phyloP scores from a whole-genome alignment of 2,888 invertebrate genomes.

The Orchesella flavescens region DNA sequence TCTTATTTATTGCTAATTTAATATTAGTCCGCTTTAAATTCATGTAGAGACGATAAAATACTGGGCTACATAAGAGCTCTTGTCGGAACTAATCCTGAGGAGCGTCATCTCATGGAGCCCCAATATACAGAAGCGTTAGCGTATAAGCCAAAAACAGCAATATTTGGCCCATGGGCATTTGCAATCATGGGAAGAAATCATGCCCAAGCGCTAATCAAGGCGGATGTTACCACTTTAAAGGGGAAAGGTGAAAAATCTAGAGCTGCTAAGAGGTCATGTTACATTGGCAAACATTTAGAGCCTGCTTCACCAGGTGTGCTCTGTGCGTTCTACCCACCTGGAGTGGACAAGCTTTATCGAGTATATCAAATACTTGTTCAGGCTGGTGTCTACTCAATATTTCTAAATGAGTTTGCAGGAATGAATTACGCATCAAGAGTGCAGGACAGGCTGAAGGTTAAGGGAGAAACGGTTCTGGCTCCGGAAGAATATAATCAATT shows the following conservation, averaged over 20 bases:
- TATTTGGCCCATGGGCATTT: slow-evolving; percentile 20
- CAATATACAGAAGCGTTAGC: background rate
- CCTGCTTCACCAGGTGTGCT: background rate
- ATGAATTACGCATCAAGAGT: background rate
- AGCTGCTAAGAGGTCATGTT: background rate
- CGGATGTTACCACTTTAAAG: background rate
- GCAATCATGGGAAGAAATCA: slow-evolving; percentile 9
- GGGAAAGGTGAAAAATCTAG: too few relatives aligned
- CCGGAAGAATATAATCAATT: slow-evolving; percentile 1
- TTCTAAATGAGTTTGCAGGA: background rate
- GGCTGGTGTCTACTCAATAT: background rate
- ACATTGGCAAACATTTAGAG: background rate
- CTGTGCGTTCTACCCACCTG: slow-evolving; percentile 12
- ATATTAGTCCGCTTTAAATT: too few relatives aligned
- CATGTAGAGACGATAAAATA: too few relatives aligned
- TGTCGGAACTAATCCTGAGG: background rate
- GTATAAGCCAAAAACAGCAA: background rate
- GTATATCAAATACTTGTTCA: slow-evolving; percentile 8
- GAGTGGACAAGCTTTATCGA: background rate
- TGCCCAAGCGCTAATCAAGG: slow-evolving; percentile 5
- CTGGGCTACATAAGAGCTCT: background rate
- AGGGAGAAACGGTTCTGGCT: background rate
- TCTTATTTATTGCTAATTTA: too few relatives aligned
- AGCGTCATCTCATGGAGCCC: background rate
- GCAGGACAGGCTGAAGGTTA: slow-evolving; percentile 14